Base-by-base conservation (phyloP, 1,140 invertebrate genomes). In the Glossosoma conforme region DNA sequence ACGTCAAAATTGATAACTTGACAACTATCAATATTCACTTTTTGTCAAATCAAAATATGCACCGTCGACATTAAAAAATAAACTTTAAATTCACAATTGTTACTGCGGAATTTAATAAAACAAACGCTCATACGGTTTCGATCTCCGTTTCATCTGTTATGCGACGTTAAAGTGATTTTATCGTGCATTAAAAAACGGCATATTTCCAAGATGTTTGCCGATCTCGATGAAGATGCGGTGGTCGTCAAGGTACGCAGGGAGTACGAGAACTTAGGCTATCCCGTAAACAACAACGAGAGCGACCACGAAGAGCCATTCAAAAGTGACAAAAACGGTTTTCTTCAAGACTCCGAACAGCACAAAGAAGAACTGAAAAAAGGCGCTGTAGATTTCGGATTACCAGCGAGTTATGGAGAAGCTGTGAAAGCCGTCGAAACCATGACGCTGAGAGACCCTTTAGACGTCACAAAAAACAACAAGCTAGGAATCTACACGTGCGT, bases 401-500 rank as follows among this genome's bases (percentile, higher is more conserved):
- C 17, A 10, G 20, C 22, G 3, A 52, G 50, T 21, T 52, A 52
- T 11, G 44, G 33, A 11, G 50, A 45, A 14, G 43, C 50, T 3
- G 13, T 36, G 4, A 40, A 40, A 11, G 20, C 24, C 9, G 24
- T 38, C 2, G 43, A 52, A 17, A 10, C 13, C 4, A 36, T 41
- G 5, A 33, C 2, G 8, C 24, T 11, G 3, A 11, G 14, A 2
- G 32, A 44, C 13, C 28, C 41, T 3, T n/a, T 47, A 20, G 38
- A 42, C 3, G 6, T 35, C 3, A 28, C 6, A 6, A 40, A 49
- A 18, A 36, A 42, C 18, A 21, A 50, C 21, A 18, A 18, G 1
- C 17, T 24, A 11, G 35, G 47, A 3, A 62, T 59, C 24, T 52
- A 45, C n/a, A 65, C 70, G 56, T 73, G 70, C 8, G 57, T 62